A percentile compares a stretch with the other conserved stretches of the same genome.
phyloP scores from a whole-genome alignment of 2,797 vertebrate genomes.

The Hypotaenidia okinawae region DNA sequence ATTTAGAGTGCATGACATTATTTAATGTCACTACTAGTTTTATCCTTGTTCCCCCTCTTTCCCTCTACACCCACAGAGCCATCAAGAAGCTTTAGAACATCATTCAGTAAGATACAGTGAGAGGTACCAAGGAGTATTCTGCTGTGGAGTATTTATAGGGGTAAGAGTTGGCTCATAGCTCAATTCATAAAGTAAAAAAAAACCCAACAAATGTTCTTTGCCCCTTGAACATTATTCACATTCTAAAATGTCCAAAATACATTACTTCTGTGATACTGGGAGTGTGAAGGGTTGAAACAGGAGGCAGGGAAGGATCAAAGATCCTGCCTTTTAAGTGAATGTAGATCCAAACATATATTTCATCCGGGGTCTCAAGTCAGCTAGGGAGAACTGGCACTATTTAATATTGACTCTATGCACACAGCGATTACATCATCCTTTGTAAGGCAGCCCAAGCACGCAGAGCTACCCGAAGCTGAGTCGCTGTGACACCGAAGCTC shows the following conservation, averaged over 20 bases:
- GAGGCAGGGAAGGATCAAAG: accelerated
- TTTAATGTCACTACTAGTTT: not conserved
- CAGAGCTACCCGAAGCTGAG: not conserved
- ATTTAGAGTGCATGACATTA: not conserved
- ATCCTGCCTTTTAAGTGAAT: not conserved
- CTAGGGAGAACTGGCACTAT: not conserved
- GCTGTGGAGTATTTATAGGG: not conserved
- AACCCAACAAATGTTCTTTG: not conserved
- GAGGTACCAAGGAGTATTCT: not conserved
- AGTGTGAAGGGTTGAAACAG: not conserved
- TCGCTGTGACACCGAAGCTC: not conserved
- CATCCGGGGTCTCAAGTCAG: not conserved
- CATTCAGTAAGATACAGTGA: not conserved
- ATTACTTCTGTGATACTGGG: accelerated
- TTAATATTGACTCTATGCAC: accelerated
- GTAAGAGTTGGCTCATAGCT: not conserved
- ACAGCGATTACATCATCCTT: not conserved
- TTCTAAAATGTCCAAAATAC: not conserved
- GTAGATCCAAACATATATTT: not conserved
- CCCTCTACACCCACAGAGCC: not conserved
- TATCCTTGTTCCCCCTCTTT: not conserved
- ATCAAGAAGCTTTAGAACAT: not conserved
- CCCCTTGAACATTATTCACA: not conserved
- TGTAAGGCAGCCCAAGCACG: not conserved
- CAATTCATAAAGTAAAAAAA: not conserved